Percentiles rank a stretch among this genome's conserved stretches.
Conservation (phyloP, 2,888 invertebrate genomes). For the Schizaphis graminum region DNA sequence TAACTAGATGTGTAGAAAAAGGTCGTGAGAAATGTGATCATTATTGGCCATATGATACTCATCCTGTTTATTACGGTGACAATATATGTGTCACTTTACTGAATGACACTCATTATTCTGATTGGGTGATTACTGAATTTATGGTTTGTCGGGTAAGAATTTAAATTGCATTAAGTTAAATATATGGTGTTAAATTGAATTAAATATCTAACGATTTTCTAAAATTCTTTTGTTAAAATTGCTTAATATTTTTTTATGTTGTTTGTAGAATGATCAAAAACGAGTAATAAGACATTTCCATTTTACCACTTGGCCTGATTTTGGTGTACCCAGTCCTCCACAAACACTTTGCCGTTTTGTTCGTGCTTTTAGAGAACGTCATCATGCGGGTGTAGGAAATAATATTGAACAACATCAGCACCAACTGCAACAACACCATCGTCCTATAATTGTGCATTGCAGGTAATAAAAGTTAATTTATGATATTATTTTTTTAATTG, state of each 20-base stretch:
- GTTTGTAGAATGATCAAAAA: conserved; percentile 83
- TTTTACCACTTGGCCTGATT: conserved; percentile 99
- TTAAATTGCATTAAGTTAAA: not conserved
- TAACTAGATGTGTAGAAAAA: conserved; percentile 96
- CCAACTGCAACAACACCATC: conserved; percentile 74
- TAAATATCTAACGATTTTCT: not conserved
- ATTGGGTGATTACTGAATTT: conserved; percentile 97
- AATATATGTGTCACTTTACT: conserved; percentile 88
- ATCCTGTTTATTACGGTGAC: conserved; percentile 91
- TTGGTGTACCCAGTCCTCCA: conserved; percentile 96
- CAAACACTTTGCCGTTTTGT: conserved; percentile 94
- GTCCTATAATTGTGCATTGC: conserved; percentile 97
- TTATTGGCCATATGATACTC: conserved; percentile 98
- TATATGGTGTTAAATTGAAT: not conserved
- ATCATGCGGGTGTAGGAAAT: conserved; percentile 77
- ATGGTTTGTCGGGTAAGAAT: conserved; percentile 83
- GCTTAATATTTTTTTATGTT: conserved; percentile 39
- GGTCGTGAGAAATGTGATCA: conserved; percentile 93
- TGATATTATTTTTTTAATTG: not conserved
- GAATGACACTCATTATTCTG: conserved; percentile 94
- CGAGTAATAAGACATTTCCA: conserved; percentile 95
- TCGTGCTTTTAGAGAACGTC: conserved; percentile 89
- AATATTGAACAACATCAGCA: conserved; percentile 17
- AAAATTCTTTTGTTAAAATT: not conserved
- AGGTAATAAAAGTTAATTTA: conserved; percentile 72